Evolutionary conservation across 2,113 vertebrate genomes (phyloP).

Genomic region (Cephalopterus ornatus): DNA sequence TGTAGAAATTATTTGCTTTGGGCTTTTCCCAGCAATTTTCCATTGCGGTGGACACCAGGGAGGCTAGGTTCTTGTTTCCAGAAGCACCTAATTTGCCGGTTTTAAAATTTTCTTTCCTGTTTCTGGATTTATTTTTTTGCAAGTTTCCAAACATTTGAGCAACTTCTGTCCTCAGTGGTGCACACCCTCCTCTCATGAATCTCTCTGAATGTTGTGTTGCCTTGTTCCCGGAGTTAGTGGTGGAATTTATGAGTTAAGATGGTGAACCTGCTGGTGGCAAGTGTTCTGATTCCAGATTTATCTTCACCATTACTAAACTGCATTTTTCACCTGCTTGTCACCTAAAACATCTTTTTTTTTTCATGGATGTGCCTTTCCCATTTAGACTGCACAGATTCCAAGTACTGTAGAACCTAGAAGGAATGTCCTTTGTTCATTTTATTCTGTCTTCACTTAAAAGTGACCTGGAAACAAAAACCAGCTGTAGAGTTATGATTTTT

Average conservation of each 20-base stretch:
- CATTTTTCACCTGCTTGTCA: not conserved
- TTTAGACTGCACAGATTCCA: not conserved
- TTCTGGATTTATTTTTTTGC: not conserved
- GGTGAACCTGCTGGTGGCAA: not conserved
- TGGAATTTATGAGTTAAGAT: not conserved
- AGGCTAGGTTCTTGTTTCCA: not conserved
- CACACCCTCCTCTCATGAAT: not conserved
- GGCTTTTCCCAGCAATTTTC: not conserved
- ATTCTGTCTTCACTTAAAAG: not conserved
- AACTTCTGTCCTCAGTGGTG: not conserved
- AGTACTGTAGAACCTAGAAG: not conserved
- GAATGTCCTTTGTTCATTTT: not conserved
- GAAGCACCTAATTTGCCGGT: not conserved
- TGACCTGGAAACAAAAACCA: not conserved
- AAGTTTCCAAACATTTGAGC: not conserved
- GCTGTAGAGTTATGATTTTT: not conserved
- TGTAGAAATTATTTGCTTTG: not conserved
- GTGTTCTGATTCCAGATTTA: not conserved
- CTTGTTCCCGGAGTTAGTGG: not conserved
- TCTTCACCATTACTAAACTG: not conserved
- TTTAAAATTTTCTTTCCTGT: not conserved
- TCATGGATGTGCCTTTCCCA: not conserved
- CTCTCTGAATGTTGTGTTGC: not conserved
- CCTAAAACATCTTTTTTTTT: not conserved
- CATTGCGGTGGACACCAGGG: not conserved